Evolutionary conservation across 2,797 vertebrate genomes (phyloP).

Genomic region (Epinephelus awoara): DNA sequence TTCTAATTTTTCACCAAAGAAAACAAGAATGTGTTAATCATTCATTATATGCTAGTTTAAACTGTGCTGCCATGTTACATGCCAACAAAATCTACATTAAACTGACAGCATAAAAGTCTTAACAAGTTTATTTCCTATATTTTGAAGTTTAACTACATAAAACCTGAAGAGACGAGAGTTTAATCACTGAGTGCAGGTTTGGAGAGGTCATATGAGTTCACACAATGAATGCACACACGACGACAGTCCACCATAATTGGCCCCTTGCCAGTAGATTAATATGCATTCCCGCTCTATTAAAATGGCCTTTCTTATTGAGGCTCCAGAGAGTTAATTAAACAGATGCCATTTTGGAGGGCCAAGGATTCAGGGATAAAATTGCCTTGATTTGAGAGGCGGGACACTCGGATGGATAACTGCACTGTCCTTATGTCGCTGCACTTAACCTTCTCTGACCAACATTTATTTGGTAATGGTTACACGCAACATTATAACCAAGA

Average conservation of each 20-base stretch:
- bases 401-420: constrained; percentile 36
- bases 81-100: neutral
- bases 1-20: too few relatives aligned
- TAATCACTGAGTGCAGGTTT: constrained; percentile 25
- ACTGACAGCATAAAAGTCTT: neutral
- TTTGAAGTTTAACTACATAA: constrained; percentile 9
- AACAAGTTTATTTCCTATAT: neutral
- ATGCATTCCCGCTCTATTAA: constrained; percentile 72
- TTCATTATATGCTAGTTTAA: too few relatives aligned
- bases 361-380: constrained; percentile 58
- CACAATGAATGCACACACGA: constrained; percentile 28
- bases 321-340: constrained; percentile 81
- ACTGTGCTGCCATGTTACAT: neutral
- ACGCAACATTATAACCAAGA: constrained; percentile 19
- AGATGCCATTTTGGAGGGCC: constrained; percentile 63
- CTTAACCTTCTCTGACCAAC: constrained; percentile 53
- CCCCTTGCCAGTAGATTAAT: constrained; percentile 74
- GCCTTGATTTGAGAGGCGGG: constrained; percentile 61
- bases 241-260: constrained; percentile 69
- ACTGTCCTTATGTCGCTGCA: constrained; percentile 23
- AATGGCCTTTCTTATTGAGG: constrained; percentile 65
- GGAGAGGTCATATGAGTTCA: constrained; percentile 57
- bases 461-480: constrained; percentile 42
- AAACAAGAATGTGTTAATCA: too few relatives aligned
- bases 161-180: constrained; percentile 29